Evolutionary conservation across 2,113 vertebrate species (phyloP).

Genomic region (Entelurus aequoreus): DNA sequence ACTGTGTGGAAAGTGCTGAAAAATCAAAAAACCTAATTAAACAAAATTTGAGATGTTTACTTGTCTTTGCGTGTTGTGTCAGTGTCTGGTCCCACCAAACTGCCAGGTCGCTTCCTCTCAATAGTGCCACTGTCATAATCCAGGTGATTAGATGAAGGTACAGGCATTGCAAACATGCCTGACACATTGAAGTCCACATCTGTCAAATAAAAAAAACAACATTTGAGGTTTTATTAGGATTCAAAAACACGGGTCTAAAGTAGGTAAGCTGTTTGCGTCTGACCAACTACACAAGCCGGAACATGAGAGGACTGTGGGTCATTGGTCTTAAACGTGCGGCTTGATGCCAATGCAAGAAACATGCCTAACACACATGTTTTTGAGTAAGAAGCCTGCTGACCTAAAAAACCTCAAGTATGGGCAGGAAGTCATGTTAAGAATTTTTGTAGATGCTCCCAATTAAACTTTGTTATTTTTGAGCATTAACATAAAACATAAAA

Average conservation of each 20-base stretch:
- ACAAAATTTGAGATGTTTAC: slow-evolving; percentile 53
- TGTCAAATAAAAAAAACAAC: slow-evolving; percentile 40
- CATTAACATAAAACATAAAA: not conserved
- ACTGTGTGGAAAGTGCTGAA: slow-evolving; percentile 1
- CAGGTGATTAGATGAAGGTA: slow-evolving; percentile 79
- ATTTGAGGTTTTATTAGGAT: not conserved
- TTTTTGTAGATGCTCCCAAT: slow-evolving; percentile 1
- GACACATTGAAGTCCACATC: slow-evolving; percentile 97
- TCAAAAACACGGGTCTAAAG: not conserved
- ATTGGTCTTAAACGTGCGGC: not conserved
- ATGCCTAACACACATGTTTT: slow-evolving; percentile 7
- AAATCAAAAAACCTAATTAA: slow-evolving; percentile 12
- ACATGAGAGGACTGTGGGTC: not conserved
- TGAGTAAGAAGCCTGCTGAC: slow-evolving; percentile 12
- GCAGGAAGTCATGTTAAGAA: slow-evolving; percentile 5
- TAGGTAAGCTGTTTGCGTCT: too few relatives aligned
- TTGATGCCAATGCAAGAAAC: slow-evolving; percentile 2
- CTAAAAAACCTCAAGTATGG: not conserved
- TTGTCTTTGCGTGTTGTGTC: slow-evolving; percentile 86
- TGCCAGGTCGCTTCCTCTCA: slow-evolving; percentile 90
- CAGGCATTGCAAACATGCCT: slow-evolving; percentile 85
- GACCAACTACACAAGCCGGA: not conserved
- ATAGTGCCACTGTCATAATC: slow-evolving; percentile 79
- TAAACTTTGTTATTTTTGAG: not conserved
- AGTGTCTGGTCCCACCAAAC: slow-evolving; percentile 84